These are phyloP conservation scores for Pharmacophagus antenor DNA, from an alignment of 2,888 invertebrate genomes.

Conservation along the genomic window DNA sequence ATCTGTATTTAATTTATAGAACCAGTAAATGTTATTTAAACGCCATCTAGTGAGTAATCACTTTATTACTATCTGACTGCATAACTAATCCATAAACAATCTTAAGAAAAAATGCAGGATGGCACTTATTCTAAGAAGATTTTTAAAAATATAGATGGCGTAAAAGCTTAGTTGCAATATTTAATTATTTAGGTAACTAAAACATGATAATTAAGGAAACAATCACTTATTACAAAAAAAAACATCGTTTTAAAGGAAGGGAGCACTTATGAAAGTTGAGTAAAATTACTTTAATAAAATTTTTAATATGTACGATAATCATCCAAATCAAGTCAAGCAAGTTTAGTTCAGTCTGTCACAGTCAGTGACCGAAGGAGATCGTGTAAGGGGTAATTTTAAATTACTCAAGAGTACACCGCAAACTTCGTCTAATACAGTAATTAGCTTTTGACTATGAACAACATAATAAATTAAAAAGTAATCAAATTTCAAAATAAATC, in stretches of 20 bases:
- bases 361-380: conserved; percentile 51
- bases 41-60: neutral
- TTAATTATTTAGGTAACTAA: neutral
- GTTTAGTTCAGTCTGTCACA: conserved; percentile 42
- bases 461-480: conserved; percentile 39
- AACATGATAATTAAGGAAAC: neutral
- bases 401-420: conserved; percentile 46
- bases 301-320: conserved; percentile 34
- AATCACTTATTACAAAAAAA: neutral
- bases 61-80: neutral
- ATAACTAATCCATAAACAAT: neutral
- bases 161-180: neutral
- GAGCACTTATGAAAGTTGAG: no score
- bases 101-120: neutral
- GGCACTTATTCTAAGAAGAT: neutral
- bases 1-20: no score
- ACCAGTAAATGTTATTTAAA: neutral
- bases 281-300: neutral
- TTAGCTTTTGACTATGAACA: conserved; percentile 44
- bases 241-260: no score
- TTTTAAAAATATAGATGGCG: neutral
- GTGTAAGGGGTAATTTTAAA: conserved; percentile 41
- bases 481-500: conserved; percentile 31
- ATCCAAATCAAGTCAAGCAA: conserved; percentile 42
- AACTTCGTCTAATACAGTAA: conserved; percentile 46